Percentiles rank a stretch among this genome's conserved stretches.
Conservation (phyloP, 1,140 invertebrate species). For the Drosophila sproati region DNA sequence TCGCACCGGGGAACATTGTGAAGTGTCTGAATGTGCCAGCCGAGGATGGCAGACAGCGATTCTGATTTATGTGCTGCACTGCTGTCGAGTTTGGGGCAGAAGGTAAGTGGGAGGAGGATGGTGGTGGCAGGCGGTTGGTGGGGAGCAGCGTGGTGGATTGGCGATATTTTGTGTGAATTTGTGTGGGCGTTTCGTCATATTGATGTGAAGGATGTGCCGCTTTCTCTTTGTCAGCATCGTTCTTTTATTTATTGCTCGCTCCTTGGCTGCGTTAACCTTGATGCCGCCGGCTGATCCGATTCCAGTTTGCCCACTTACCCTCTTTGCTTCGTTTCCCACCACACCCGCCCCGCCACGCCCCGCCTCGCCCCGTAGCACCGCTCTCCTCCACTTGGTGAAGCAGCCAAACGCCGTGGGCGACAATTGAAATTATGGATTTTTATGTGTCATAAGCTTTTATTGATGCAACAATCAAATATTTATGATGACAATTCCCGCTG, state of each 20-base stretch:
- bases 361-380: too few relatives aligned
- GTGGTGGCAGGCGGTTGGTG: neutral
- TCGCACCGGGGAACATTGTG: constrained; percentile 3
- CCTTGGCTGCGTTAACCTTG: constrained; percentile 37
- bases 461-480: constrained; percentile 83
- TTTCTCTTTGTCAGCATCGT: constrained; percentile 25
- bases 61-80: constrained; percentile 36
- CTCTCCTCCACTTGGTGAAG: neutral
- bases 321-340: neutral
- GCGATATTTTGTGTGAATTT: too few relatives aligned
- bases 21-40: constrained; percentile 9
- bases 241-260: constrained; percentile 47
- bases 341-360: neutral
- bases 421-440: constrained; percentile 82
- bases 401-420: constrained; percentile 48
- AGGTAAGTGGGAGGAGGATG: neutral
- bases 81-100: neutral
- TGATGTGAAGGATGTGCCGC: neutral
- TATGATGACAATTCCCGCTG: constrained; percentile 80
- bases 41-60: constrained; percentile 19
- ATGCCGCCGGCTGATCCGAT: constrained; percentile 42
- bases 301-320: neutral
- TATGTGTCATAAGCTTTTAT: constrained; percentile 83
- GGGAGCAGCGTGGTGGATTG: neutral
- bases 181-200: neutral